Evolutionary conservation across 2,888 invertebrate genomes (phyloP), one percentile per base, ranked within the genome.

Genomic region (Phengaris arion): DNA sequence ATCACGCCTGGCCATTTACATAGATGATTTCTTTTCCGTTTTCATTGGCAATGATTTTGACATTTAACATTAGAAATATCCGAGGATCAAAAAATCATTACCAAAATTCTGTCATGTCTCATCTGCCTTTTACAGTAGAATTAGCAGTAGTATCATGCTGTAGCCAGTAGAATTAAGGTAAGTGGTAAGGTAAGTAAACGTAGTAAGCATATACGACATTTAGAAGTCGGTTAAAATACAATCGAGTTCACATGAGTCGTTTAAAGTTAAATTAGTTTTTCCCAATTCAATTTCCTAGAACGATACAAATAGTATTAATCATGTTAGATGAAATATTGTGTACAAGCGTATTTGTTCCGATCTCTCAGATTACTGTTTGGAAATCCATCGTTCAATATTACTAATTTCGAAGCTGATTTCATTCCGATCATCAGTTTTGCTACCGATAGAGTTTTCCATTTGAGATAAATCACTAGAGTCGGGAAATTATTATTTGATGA

Each of bases 41-140:
- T 85, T 86, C 77, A 80, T 82, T 80, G 85, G 88, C 85, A 87
- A 86, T 89, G 88, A 84, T 89, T 89, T 88, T 86, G 84, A 80
- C 80, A 77, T 68, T 75, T 78, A 74, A 64, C 64, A 64, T 64
- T 64, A 64, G 12, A 64, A 10, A 59, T 35, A 72, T 73, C 10
- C 4, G 2, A 76, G 75, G 77, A 68, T 76, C 79, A 77, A 78
- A 81, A 86, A 87, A 85, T 84, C 85, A 84, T 88, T 87, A 89
- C 86, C 85, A 81, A 81, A 78, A 75, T 83, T 84, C 55, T 84
- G 83, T 86, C 90, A 90, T 83, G 81, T 81, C 81, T 84, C 90
- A 91, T 87, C 81, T 82, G 81, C 89, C 89, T 86, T 84, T 79
- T 82, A 81, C 85, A 86, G 88, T 90, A 91, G 91, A 87, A 86